Evolutionary conservation across 2,888 invertebrate species (phyloP).

Genomic region (Ectemnius lituratus): DNA sequence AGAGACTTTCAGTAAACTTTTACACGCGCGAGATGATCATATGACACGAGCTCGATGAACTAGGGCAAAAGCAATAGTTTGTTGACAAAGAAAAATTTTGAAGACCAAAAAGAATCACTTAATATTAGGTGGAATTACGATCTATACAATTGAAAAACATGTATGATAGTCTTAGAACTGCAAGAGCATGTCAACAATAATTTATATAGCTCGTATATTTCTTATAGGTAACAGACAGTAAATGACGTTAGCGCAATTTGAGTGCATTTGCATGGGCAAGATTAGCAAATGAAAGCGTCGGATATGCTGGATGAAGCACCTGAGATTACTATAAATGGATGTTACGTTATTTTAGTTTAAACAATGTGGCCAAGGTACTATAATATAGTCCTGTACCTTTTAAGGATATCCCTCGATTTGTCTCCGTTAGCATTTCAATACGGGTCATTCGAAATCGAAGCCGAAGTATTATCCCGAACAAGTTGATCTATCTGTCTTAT

Average conservation of each 20-base stretch:
- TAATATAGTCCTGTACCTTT: not conserved
- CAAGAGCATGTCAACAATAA: constrained; percentile 16
- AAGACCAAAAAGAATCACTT: constrained; percentile 23
- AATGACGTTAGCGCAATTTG: constrained; percentile 15
- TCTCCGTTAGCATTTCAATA: constrained; percentile 27
- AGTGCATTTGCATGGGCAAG: constrained; percentile 34
- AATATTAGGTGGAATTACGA: constrained; percentile 38
- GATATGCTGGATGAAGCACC: constrained; percentile 28
- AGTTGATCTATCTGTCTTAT: constrained; percentile 30
- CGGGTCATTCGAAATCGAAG: constrained; percentile 23
- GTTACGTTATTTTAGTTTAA: constrained; percentile 24
- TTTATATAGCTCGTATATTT: constrained; percentile 13
- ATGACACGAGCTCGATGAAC: constrained; percentile 33
- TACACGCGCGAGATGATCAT: constrained; percentile 10
- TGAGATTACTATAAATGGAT: constrained; percentile 31
- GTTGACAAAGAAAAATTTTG: constrained; percentile 10
- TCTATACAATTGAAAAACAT: constrained; percentile 11
- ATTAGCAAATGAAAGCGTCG: constrained; percentile 35
- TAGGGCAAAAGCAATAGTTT: constrained; percentile 27
- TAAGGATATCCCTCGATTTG: constrained; percentile 25
- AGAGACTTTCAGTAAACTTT: constrained; percentile 29
- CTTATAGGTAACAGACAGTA: constrained; percentile 5
- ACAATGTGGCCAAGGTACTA: constrained; percentile 21
- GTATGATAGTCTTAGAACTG: constrained; percentile 14
- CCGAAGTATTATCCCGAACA: constrained; percentile 24